Evolutionary conservation across 2,888 invertebrate genomes (phyloP).

Genomic region (Tetragonula carbonaria): DNA sequence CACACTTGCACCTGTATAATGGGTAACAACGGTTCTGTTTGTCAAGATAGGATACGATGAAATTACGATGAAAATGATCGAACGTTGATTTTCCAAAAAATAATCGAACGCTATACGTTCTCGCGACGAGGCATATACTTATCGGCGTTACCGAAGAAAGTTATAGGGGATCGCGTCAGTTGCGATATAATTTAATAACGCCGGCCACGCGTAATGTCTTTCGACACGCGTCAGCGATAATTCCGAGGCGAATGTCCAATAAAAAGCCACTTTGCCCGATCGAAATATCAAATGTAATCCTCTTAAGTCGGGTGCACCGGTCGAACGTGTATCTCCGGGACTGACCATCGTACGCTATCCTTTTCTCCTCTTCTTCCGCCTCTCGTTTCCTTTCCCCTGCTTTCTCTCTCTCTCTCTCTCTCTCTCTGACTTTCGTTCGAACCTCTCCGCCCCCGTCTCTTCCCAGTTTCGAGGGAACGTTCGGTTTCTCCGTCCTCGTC

Average conservation of each 20-base stretch:
- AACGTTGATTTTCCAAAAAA: not conserved
- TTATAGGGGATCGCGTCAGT: slow-evolving; percentile 56
- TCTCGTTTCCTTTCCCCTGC: not conserved
- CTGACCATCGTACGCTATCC: slow-evolving; percentile 76
- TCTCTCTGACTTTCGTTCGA: slow-evolving; percentile 4
- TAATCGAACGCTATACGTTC: not conserved
- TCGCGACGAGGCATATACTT: not conserved
- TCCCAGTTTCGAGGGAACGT: not conserved
- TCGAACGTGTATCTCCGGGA: slow-evolving; percentile 79
- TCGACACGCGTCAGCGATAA: slow-evolving; percentile 77
- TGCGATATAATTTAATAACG: slow-evolving; percentile 72
- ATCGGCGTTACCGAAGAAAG: slow-evolving; percentile 40
- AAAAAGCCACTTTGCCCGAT: slow-evolving; percentile 82
- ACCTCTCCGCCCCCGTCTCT: slow-evolving; percentile 6
- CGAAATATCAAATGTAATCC: slow-evolving; percentile 83
- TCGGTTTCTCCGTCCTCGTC: slow-evolving; percentile 31
- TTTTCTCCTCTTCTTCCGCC: slow-evolving; percentile 24
- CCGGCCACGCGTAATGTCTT: slow-evolving; percentile 69
- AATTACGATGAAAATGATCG: not conserved
- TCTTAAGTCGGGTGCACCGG: slow-evolving; percentile 79
- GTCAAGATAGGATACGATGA: no score
- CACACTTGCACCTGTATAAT: no score
- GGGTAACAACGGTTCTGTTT: no score
- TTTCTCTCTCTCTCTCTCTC: slow-evolving; percentile 8
- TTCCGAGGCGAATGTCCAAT: slow-evolving; percentile 77